Evolutionary conservation across 2,888 invertebrate genomes (phyloP), one percentile per base, ranked within the genome.

Genomic region (Cepaea hortensis): DNA sequence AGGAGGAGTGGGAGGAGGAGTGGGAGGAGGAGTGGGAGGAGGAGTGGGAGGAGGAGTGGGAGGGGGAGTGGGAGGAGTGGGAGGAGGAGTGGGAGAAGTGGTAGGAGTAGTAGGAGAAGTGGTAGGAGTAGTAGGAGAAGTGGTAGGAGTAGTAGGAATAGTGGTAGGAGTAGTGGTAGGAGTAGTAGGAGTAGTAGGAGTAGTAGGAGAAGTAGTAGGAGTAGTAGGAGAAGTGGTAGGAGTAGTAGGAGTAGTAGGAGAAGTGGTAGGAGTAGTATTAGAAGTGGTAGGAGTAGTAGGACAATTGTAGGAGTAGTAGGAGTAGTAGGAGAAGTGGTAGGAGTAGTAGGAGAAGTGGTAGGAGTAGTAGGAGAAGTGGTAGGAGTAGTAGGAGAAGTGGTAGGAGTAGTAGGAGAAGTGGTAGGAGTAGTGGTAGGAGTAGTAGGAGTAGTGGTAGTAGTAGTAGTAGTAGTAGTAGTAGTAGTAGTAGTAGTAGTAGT

Each of bases 251-350:
- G 73, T 73, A 35, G 73, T 73, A 73, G 73, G 7, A 73, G 73
- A 13, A 73, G 73, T 23, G 20, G 73, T 73, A 73, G 73, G 7
- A 35, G 73, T 73, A 73, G 73, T 73, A 35, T 9, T 73, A 73
- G 73, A 13, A 35, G 73, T 73, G 20, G 73, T 73, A 35, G 73
- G 7, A 73, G 73, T 73, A 35, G 73, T 73, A 73, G 73, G n/a
- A n/a, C n/a, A n/a, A n/a, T n/a, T 73, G 73, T 73, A 73, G 73
- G 7, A 73, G 73, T 73, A 73, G 73, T 73, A 35, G 73, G 7
- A 73, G 73, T 73, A 73, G 73, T 73, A 35, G 73, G 7, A 73
- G 73, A 13, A 73, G 73, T 73, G n/a, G 73, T 73, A 73, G 73
- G 7, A 35, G 73, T 73, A 73, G 73, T 73, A 35, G 73, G 7